Evolutionary conservation across 1,140 invertebrate species (phyloP), one percentile per base, ranked within the genome.

Genomic region (Apis dorsata): DNA sequence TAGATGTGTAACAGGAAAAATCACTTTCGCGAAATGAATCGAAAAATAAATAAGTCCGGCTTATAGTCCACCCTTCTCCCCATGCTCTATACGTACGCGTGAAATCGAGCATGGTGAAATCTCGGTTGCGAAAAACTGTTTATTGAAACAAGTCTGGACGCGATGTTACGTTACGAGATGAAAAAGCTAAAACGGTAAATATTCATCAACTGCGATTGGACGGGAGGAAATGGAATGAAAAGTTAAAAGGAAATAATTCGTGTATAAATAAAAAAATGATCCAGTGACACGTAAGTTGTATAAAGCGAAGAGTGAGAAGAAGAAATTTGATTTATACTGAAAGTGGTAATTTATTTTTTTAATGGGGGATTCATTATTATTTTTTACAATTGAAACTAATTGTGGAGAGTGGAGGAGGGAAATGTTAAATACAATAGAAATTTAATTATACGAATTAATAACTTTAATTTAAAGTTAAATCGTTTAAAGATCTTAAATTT

Each of bases 111-210:
- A 28, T 49, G 60, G n/a, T 44, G 19, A 65, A 65, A 75, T 15
- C 21, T 15, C 13, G 60, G 59, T 15, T 21, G 21, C 44, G 73
- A 53, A 63, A 75, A 75, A 75, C 60, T 65, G 73, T 75, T 75
- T 75, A 44, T 75, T 75, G 73, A 65, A 75, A 75, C 73, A 51
- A 15, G 44, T 9, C 24, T 15, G 44, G 24, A 21, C n/a, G 44
- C 15, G 15, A 75, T 49, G 60, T 65, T 63, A 49, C 44, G 73
- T 51, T 63, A 75, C n/a, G 73, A 63, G 65, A 75, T 75, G 59
- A 53, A 75, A 75, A 65, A 75, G 73, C 60, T 63, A 28, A 49
- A 63, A 65, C 59, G 73, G 73, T 63, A 63, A 63, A 63, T 75
- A 63, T 75, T 75, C 60, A 75, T 75, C 34, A 75, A 51, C 49